Evolutionary conservation across 2,797 vertebrate genomes (phyloP), one percentile per base, ranked within the genome.

Genomic region (Anomalospiza imberbis): DNA sequence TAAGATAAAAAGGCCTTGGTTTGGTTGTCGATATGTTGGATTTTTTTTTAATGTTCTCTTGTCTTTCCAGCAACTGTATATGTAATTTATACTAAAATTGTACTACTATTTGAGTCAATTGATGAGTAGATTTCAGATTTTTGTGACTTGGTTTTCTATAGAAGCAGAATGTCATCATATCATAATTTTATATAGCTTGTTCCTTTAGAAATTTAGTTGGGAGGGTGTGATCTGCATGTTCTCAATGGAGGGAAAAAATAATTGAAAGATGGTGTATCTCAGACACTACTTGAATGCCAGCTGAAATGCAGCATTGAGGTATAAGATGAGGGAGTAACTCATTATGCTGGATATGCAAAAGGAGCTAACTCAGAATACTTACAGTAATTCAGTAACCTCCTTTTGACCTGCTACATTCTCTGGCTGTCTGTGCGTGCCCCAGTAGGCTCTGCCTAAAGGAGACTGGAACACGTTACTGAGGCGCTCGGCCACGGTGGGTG

Each of bases 401-500:
- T 62, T 89, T 53, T 73, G 58, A 83, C 40, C 16, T 66, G 71
- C 72, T 65, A 0, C 18, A 4, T 82, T 68, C 55, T 63, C 8
- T 22, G n/a, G 24, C n/a, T 91, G 51, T 34, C 81, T 13, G 3
- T 70, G 38, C 29, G 7, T 48, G 71, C 18, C 62, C 31, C 32
- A 29, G 0, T 21, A 32, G 0, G 0, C n/a, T 75, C 74, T 32
- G 54, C 61, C 16, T 75, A 2, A 55, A 40, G 74, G 50, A 72
- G 71, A 26, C 7, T 18, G 74, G 57, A 67, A 34, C 2, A 2
- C 0, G 0, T 67, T 28, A 31, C 51, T 32, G 12, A 58, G 57
- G 47, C 31, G 55, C 55, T 83, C 1, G 3, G 7, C 45, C 42
- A 0, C 10, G 11, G 45, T 6, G 31, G 34, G 11, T 38, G 51